Conservation (phyloP, 92 coral and sea anemone species). For the Isaurus tuberculatus region DNA sequence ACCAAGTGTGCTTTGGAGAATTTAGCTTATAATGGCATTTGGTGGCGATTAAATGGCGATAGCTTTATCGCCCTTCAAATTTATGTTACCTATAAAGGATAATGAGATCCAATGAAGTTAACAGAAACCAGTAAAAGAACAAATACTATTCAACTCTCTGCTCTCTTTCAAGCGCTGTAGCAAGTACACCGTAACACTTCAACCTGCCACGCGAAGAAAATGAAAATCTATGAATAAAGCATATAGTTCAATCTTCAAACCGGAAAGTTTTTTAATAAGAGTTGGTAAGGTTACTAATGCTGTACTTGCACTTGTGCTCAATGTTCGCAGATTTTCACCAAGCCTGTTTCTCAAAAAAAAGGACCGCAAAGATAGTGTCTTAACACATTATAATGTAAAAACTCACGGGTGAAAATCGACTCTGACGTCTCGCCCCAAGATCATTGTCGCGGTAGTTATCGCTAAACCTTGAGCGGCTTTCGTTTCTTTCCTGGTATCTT, state of each 20-base stretch:
- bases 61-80: background rate
- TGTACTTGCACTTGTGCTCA: too few species aligned
- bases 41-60: too few species aligned
- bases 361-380: background rate
- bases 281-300: too few species aligned
- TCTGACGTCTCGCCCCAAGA: slow-evolving; percentile 34
- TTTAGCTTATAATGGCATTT: too few species aligned
- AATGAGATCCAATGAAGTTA: background rate
- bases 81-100: background rate
- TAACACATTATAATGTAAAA: background rate
- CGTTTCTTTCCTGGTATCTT: slow-evolving; percentile 28
- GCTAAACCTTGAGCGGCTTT: slow-evolving; percentile 31
- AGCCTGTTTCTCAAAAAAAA: background rate
- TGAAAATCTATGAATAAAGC: too few species aligned
- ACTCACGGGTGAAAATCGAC: slow-evolving; percentile 51
- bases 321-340: too few species aligned
- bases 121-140: background rate
- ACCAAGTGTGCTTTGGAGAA: too few species aligned
- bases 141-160: background rate
- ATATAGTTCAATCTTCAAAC: too few species aligned
- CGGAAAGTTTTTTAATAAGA: too few species aligned
- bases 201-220: background rate
- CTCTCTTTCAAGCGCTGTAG: background rate
- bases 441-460: slow-evolving; percentile 33
- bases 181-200: too few species aligned